These are phyloP conservation scores for Syrphus vitripennis DNA, from an alignment of 2,888 invertebrate species.

Conservation along the genomic window DNA sequence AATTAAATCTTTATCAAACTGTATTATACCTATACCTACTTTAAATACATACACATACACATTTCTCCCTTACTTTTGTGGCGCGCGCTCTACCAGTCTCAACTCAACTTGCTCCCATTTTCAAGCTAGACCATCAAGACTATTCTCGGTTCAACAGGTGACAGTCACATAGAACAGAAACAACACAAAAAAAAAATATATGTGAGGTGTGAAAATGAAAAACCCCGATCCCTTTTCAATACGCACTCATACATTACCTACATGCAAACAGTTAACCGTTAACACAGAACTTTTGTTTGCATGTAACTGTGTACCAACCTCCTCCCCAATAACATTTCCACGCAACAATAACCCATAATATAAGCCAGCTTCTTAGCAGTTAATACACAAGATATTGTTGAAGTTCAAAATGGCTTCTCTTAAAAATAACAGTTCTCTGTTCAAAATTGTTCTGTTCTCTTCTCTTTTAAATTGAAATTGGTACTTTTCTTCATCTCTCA, in stretches of 20 bases:
- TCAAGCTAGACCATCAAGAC: conserved; percentile 33
- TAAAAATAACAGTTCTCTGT: not conserved
- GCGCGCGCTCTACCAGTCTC: conserved; percentile 1
- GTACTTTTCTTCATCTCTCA: not conserved
- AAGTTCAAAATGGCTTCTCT: conserved; percentile 26
- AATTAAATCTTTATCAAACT: conserved; percentile 25
- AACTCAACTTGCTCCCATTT: conserved; percentile 23
- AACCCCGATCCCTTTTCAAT: not conserved
- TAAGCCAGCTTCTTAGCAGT: not conserved
- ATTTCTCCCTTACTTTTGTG: not conserved
- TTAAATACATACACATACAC: not conserved
- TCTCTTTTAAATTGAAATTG: conserved; percentile 11
- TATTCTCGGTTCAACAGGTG: conserved; percentile 66
- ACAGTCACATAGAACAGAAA: conserved; percentile 30
- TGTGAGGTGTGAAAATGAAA: conserved; percentile 26
- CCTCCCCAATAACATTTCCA: not conserved
- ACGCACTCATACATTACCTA: conserved; percentile 40
- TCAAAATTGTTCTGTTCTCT: not conserved
- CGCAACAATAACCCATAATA: not conserved
- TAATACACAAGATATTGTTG: not conserved
- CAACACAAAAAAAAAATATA: not conserved
- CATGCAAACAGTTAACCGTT: conserved; percentile 31
- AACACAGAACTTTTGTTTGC: conserved; percentile 9
- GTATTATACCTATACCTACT: not conserved
- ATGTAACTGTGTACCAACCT: not conserved